A percentile compares a stretch with the other conserved stretches of the same genome.
Conservation (phyloP, 1,140 invertebrate species). For the Drosophila cardini region DNA sequence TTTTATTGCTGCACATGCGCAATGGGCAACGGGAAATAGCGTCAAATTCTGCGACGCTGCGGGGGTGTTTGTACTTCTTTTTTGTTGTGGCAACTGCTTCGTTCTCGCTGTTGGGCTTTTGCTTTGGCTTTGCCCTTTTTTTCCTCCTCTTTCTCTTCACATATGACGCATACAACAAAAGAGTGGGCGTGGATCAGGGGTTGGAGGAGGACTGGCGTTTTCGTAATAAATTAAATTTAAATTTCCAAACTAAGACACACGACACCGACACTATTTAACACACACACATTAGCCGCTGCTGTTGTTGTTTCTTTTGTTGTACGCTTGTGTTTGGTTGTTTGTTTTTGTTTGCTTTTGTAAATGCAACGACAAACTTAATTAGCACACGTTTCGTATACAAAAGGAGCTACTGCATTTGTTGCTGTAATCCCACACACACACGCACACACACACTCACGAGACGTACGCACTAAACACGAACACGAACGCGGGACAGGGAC, state of each 20-base stretch:
- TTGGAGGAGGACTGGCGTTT: constrained; percentile 33
- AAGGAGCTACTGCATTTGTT: constrained; percentile 34
- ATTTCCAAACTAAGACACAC: constrained; percentile 54
- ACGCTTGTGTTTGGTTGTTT: constrained; percentile 31
- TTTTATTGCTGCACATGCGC: constrained; percentile 65
- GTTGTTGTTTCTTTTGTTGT: constrained; percentile 24
- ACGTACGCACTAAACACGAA: constrained; percentile 16
- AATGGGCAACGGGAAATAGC: constrained; percentile 47
- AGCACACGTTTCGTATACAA: constrained; percentile 43
- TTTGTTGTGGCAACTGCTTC: constrained; percentile 66
- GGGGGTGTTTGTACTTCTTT: constrained; percentile 33
- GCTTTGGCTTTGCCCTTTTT: constrained; percentile 54
- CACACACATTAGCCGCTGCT: constrained; percentile 54
- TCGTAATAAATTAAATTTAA: constrained; percentile 59
- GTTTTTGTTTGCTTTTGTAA: constrained; percentile 52
- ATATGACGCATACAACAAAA: constrained; percentile 69
- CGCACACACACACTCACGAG: constrained; percentile 22
- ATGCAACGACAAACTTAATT: constrained; percentile 53
- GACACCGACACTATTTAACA: constrained; percentile 60
- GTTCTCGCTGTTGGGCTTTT: constrained; percentile 31
- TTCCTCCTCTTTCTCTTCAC: constrained; percentile 44
- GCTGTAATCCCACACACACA: constrained; percentile 34
- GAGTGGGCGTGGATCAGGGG: neutral
- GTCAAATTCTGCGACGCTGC: constrained; percentile 13
- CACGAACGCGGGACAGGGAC: neutral